Conservation (phyloP, 2,888 invertebrate species). For the Trichopoda pennipes region DNA sequence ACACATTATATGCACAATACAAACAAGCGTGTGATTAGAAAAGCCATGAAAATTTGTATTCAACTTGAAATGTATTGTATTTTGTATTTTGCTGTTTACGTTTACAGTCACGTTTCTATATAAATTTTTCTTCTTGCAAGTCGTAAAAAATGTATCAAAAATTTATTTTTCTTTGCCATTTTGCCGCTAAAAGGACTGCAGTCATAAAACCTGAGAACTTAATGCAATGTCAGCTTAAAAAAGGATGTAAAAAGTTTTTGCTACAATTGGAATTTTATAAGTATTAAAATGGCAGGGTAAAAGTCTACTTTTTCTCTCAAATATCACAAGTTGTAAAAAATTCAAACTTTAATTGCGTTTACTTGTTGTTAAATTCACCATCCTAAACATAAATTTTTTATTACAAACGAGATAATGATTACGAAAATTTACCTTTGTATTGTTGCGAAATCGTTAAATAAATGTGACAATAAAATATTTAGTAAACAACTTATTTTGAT, state of each 20-base stretch:
- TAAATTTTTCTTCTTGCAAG: conserved; percentile 7
- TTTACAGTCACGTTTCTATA: conserved; percentile 18
- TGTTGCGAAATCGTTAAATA: conserved; percentile 26
- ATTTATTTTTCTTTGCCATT: conserved; percentile 39
- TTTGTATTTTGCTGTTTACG: neutral
- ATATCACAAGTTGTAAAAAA: conserved; percentile 33
- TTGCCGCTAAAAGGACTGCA: conserved; percentile 37
- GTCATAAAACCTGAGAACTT: conserved; percentile 41
- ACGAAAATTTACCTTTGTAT: neutral
- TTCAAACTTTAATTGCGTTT: conserved; percentile 41
- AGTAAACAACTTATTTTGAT: conserved; percentile 14
- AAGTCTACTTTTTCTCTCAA: neutral
- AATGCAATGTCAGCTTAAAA: conserved; percentile 60
- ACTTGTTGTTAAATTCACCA: conserved; percentile 31
- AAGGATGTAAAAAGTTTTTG: conserved; percentile 23
- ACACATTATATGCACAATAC: conserved; percentile 30
- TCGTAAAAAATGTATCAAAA: conserved; percentile 50
- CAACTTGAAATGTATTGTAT: neutral
- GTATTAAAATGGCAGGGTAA: neutral
- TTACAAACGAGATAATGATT: conserved; percentile 36
- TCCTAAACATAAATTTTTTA: conserved; percentile 33
- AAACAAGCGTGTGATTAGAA: conserved; percentile 1
- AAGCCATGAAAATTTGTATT: conserved; percentile 35
- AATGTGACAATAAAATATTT: conserved; percentile 1
- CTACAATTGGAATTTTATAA: conserved; percentile 40